Conservation (phyloP, 1,140 invertebrate species). For the Muscidifurax raptorellus region DNA sequence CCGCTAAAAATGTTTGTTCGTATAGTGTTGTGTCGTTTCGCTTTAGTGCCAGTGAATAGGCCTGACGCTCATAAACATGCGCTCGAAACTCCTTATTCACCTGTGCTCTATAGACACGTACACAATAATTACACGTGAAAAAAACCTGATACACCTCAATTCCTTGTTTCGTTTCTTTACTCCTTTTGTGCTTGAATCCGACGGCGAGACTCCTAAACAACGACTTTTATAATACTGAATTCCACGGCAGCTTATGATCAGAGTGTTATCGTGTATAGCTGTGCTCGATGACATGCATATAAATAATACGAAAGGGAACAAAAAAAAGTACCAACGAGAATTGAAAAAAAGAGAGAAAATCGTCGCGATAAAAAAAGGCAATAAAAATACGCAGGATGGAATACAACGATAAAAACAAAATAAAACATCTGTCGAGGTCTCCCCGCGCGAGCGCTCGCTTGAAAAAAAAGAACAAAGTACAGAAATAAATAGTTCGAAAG, state of each 20-base stretch:
- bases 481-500: conserved; percentile 45
- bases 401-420: conserved; percentile 17
- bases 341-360: conserved; percentile 1
- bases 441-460: background rate
- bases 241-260: conserved; percentile 18
- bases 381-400: background rate
- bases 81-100: conserved; percentile 13
- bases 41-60: conserved; percentile 46
- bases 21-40: conserved; percentile 22
- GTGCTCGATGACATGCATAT: conserved; percentile 2
- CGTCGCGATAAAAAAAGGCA: background rate
- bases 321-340: background rate
- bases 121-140: conserved; percentile 4
- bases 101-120: background rate
- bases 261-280: background rate
- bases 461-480: background rate
- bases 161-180: background rate
- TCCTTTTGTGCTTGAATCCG: background rate
- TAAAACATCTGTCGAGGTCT: conserved; percentile 33
- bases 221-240: conserved; percentile 45
- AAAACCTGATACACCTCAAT: background rate
- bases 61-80: conserved; percentile 25
- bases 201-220: conserved; percentile 20
- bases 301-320: background rate
- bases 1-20: conserved; percentile 34